A percentile compares a stretch with the other conserved stretches of the same genome.
phyloP scores from a whole-genome alignment of 2,797 vertebrate genomes.

The Sciurus carolinensis region DNA sequence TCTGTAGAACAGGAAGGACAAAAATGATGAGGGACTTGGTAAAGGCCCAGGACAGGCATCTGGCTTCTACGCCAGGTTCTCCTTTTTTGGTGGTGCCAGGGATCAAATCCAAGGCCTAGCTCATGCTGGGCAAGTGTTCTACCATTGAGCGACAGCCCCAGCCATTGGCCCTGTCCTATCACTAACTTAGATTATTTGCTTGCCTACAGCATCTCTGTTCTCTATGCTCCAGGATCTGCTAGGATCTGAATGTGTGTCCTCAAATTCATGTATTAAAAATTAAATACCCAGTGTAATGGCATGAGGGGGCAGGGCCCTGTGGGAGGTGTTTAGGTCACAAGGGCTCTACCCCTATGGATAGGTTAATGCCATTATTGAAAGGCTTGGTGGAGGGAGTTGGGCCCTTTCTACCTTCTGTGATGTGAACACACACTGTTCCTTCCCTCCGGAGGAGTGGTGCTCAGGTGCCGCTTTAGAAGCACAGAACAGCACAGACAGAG shows the following conservation, averaged over 20 bases:
- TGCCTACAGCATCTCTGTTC: background rate
- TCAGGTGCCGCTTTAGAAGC: background rate
- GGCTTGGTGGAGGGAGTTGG: background rate
- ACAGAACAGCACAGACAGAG: background rate
- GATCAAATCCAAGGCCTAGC: background rate
- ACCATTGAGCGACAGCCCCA: background rate
- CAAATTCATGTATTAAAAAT: background rate
- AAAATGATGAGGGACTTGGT: background rate
- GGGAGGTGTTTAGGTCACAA: background rate
- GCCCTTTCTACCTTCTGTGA: background rate
- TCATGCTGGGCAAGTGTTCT: background rate
- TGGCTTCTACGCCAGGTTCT: background rate
- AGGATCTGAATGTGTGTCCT: background rate
- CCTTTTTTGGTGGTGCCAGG: too few relatives aligned
- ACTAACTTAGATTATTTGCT: background rate
- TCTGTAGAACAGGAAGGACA: background rate
- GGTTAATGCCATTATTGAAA: background rate
- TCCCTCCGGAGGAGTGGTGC: background rate
- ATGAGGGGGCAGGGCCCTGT: background rate
- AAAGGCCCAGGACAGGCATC: background rate
- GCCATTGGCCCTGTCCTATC: background rate
- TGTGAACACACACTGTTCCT: background rate
- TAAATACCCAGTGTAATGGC: background rate
- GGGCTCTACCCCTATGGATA: background rate
- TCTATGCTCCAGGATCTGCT: background rate